Conservation (phyloP, 2,113 vertebrate genomes). For the Coptodon bakossiorum region DNA sequence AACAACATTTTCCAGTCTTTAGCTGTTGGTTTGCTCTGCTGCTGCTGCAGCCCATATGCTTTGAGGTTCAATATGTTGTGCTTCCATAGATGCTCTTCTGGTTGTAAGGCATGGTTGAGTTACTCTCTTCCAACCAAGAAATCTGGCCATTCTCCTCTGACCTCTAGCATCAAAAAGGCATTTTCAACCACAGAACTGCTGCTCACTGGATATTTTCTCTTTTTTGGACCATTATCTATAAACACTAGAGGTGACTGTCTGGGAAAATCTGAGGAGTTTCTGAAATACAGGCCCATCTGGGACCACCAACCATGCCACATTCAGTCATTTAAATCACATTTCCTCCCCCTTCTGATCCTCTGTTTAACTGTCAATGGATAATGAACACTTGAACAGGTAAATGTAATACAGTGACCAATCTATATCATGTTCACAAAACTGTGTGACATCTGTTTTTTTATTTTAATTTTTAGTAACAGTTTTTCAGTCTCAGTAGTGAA, state of each 20-base stretch:
- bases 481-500: not conserved
- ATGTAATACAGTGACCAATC: not conserved
- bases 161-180: not conserved
- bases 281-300: not conserved
- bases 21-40: not conserved
- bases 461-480: not conserved
- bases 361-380: not conserved
- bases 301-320: not conserved
- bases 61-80: not conserved
- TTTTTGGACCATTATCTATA: not conserved
- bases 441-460: not conserved
- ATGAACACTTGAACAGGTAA: not conserved
- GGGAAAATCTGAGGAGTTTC: not conserved
- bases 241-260: not conserved
- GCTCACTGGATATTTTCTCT: not conserved
- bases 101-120: not conserved
- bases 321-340: not conserved
- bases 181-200: not conserved
- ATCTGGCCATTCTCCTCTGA: not conserved
- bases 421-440: not conserved
- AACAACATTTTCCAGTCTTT: not conserved
- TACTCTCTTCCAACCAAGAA: not conserved
- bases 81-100: not conserved
- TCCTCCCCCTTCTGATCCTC: not conserved
- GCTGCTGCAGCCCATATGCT: not conserved